Base-by-base conservation (phyloP, 2,113 vertebrate genomes). In the Bos javanicus region DNA sequence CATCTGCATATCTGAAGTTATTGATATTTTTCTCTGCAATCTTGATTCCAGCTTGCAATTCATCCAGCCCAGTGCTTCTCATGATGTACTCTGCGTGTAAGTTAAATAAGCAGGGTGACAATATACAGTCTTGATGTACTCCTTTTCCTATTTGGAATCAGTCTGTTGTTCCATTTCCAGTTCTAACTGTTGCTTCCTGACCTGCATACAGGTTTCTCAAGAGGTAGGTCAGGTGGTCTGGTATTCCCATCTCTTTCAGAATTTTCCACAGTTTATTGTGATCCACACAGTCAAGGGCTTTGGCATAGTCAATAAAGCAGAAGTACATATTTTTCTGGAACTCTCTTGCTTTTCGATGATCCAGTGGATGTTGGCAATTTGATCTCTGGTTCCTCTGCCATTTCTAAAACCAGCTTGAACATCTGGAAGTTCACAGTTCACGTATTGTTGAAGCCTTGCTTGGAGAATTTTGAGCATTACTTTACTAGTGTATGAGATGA, bases 371-470 rank as follows among this genome's bases (percentile, higher is more conserved):
- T 9, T 19, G 16, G 7, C 33, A 67, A 67, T 67, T 19, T 67
- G 62, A n/a, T 19, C 62, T 67, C 33, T 67, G 33, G 33, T 67
- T 67, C 15, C 33, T 67, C 7, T 67, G 62, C 4, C 33, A 2
- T 67, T 67, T 67, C 62, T 67, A 67, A 67, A 8, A 9, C 7
- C 62, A 67, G 16, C 33, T n/a, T 67, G 16, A 67, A n/a, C 33
- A 19, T n/a, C 16, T n/a, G 62, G 62, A 67, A 19, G 62, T n/a
- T 67, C 62, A n/a, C 3, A 2, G 16, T 67, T 67, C 62, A n/a
- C 4, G 0, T 19, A n/a, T 16, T n/a, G 33, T 19, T 67, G 62
- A 19, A n/a, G 33, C 62, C 16, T 67, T 33, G 1, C 33, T 67
- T 67, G 7, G 16, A 67, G 2, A n/a, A 67, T 67, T n/a, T n/a